Percentiles rank a stretch among this genome's conserved stretches.
phyloP scores from a whole-genome alignment of 2,797 vertebrate genomes.

The Enteromius argenteus region DNA sequence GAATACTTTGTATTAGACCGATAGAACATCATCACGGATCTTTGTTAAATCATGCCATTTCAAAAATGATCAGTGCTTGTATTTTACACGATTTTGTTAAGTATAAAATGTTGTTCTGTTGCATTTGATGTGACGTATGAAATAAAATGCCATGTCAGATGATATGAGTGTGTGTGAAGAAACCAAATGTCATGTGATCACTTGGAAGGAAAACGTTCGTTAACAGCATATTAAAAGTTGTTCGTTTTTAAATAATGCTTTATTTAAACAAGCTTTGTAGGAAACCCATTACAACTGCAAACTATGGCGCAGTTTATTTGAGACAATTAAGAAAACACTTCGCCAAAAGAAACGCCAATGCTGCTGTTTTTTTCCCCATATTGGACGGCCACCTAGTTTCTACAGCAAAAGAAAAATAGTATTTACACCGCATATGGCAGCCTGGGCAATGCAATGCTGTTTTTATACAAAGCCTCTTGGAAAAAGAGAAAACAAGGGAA shows the following conservation, averaged over 20 bases:
- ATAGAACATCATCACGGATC: too few species aligned
- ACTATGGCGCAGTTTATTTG: slow-evolving; percentile 40
- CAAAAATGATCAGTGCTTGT: not conserved
- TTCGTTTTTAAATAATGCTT: slow-evolving; percentile 83
- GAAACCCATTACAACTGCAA: slow-evolving; percentile 64
- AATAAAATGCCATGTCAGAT: slow-evolving; percentile 45
- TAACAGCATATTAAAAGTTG: slow-evolving; percentile 32
- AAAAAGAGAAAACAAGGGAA: slow-evolving; percentile 37
- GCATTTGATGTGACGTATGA: slow-evolving; percentile 13
- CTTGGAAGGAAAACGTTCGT: not conserved
- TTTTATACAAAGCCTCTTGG: slow-evolving; percentile 49
- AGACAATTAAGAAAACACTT: slow-evolving; percentile 38
- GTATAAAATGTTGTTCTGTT: not conserved
- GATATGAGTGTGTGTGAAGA: not conserved
- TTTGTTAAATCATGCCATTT: not conserved
- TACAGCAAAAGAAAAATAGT: slow-evolving; percentile 49
- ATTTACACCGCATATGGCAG: slow-evolving; percentile 61
- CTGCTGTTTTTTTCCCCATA: not conserved
- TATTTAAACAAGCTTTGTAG: slow-evolving; percentile 78
- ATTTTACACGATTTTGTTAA: not conserved
- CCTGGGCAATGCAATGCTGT: slow-evolving; percentile 41
- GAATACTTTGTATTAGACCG: not conserved
- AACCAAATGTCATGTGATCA: not conserved
- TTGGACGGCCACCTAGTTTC: slow-evolving; percentile 45
- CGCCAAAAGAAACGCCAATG: slow-evolving; percentile 20